Percentiles rank a stretch among this genome's conserved stretches.
Conservation (phyloP, 2,888 invertebrate genomes). For the Gymnosoma rotundatum region DNA sequence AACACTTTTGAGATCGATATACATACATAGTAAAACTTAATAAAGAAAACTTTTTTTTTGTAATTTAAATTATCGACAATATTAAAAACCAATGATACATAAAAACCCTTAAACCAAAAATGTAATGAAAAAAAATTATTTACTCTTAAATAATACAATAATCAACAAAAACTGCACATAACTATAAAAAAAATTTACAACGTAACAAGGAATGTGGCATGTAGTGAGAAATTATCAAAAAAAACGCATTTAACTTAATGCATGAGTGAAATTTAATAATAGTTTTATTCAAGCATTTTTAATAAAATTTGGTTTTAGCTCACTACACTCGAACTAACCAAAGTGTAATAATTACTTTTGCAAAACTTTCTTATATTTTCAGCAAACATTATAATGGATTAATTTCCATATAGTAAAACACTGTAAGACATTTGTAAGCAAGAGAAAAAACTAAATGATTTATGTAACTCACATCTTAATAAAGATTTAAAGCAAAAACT, state of each 20-base stretch:
- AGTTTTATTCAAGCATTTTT: constrained; percentile 35
- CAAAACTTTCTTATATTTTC: background rate
- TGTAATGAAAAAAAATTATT: background rate
- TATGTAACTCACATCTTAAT: too few species aligned
- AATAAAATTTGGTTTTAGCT: constrained; percentile 31
- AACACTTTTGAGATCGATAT: too few species aligned
- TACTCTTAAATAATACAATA: background rate
- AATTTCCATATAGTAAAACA: too few species aligned
- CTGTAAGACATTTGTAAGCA: too few species aligned
- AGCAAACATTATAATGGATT: too few species aligned
- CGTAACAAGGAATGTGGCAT: background rate
- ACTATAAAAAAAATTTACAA: background rate
- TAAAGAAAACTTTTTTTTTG: too few species aligned
- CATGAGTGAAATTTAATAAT: constrained; percentile 42
- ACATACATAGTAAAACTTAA: too few species aligned
- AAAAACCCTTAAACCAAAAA: constrained; percentile 27
- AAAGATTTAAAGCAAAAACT: background rate
- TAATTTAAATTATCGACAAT: background rate
- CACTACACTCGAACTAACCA: constrained; percentile 33
- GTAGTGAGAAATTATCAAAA: background rate
- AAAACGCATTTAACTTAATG: constrained; percentile 11
- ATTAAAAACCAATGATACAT: constrained; percentile 26
- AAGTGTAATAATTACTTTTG: constrained; percentile 32
- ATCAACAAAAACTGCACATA: background rate
- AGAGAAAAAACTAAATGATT: too few species aligned